These are phyloP conservation scores for Ellobium chinense DNA, from an alignment of 2,888 invertebrate species.

Conservation along the genomic window DNA sequence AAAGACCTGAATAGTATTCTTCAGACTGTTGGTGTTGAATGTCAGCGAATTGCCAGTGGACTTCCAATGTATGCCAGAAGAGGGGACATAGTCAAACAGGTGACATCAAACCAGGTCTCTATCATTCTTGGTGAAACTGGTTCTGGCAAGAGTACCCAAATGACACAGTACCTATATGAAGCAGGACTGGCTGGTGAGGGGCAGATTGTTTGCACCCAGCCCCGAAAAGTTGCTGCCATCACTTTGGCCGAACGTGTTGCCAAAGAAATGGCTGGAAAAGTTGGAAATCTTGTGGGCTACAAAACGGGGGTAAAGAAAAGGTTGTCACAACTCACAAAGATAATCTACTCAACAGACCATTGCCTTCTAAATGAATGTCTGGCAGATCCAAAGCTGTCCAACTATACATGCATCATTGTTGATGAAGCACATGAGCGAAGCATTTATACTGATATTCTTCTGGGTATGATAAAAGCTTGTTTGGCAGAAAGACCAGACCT, in stretches of 20 bases:
- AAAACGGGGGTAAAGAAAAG: constrained; percentile 66
- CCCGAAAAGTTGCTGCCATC: constrained; percentile 78
- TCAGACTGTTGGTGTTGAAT: constrained; percentile 63
- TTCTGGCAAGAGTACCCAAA: constrained; percentile 79
- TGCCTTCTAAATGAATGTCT: constrained; percentile 75
- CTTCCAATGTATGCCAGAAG: constrained; percentile 74
- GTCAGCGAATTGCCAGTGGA: constrained; percentile 56
- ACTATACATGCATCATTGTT: constrained; percentile 72
- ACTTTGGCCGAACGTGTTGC: constrained; percentile 76
- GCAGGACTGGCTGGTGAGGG: constrained; percentile 62
- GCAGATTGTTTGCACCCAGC: constrained; percentile 77
- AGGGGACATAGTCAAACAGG: constrained; percentile 61
- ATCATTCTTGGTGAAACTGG: constrained; percentile 78
- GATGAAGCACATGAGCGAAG: constrained; percentile 79
- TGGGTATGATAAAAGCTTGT: constrained; percentile 75
- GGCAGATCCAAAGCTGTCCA: constrained; percentile 62
- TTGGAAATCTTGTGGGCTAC: constrained; percentile 73
- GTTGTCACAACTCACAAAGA: constrained; percentile 58
- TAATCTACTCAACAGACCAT: constrained; percentile 77
- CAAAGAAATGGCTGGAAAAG: constrained; percentile 66
- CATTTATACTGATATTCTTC: constrained; percentile 77
- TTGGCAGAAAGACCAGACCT: constrained; percentile 68
- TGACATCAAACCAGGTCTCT: constrained; percentile 68
- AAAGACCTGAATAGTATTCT: constrained; percentile 50
- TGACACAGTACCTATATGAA: constrained; percentile 76